Conservation (phyloP, 2,797 vertebrate species). For the Periophthalmus magnuspinnatus region DNA sequence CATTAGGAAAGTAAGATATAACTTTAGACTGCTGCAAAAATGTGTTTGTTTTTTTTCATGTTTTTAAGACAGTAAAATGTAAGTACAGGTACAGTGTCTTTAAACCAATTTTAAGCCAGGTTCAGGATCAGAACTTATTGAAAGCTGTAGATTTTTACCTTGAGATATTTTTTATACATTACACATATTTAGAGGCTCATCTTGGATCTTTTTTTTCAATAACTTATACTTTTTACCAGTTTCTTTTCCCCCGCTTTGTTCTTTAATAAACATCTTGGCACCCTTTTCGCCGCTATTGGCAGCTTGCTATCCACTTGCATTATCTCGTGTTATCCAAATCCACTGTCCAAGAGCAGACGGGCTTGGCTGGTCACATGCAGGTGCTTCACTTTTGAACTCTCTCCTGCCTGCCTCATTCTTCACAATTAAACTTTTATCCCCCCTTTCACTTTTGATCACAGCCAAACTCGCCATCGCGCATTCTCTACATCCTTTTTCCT, state of each 20-base stretch:
- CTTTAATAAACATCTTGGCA: slow-evolving; percentile 32
- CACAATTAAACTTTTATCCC: slow-evolving; percentile 30
- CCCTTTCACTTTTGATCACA: slow-evolving; percentile 34
- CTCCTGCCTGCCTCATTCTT: slow-evolving; percentile 21
- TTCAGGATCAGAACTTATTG: no score
- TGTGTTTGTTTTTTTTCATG: no score
- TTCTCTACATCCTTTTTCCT: slow-evolving; percentile 3
- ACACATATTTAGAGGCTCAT: no score
- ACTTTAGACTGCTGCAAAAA: no score
- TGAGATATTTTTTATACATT: no score
- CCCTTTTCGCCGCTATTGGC: slow-evolving; percentile 19
- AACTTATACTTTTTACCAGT: no score
- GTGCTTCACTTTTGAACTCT: slow-evolving; percentile 18
- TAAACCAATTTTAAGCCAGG: no score
- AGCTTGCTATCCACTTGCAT: slow-evolving; percentile 33
- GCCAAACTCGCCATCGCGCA: slow-evolving; percentile 12
- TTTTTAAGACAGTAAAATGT: no score
- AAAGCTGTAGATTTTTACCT: no score
- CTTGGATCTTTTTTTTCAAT: no score
- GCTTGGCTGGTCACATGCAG: slow-evolving; percentile 18
- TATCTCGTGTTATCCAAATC: slow-evolving; percentile 50
- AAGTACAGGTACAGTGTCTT: no score
- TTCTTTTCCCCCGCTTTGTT: slow-evolving; percentile 17
- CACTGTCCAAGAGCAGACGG: slow-evolving; percentile 20
- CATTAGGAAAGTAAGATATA: no score